Evolutionary conservation across 2,113 vertebrate species (phyloP), one percentile per base, ranked within the genome.

Genomic region (Paradisaea rubra): DNA sequence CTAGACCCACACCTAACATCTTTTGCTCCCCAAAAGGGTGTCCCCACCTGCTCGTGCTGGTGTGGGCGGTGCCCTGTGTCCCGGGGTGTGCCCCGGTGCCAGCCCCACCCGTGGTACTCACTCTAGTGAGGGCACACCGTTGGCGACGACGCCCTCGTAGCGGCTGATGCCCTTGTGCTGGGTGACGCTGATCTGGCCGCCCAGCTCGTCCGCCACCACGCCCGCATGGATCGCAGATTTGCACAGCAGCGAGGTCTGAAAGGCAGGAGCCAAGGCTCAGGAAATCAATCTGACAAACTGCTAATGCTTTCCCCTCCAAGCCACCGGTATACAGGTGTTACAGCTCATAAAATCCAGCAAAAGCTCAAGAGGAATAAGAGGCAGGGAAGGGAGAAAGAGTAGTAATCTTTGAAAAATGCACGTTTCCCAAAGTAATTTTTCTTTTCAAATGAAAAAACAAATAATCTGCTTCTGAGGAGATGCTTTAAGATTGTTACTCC

Each of bases 141-240:
- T 99, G 93, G 98, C 98, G 2, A 97, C 63, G 19, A 86, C 84
- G 2, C 98, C 98, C 86, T 98, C 71, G 49, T 99, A 99, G 49
- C 84, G 98, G 92, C 98, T 98, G 86, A 97, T 93, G 69, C 98
- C 98, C 89, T 98, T 98, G 66, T 95, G 95, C 78, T 97, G 96
- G 54, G 98, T 97, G 89, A 99, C 96, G 3, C 92, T 97, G 94
- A 99, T 98, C 89, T 95, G 98, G 6, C 99, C 99, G 1, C 99
- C 99, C 80, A 98, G 93, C 96, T 98, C 98, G 5, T 99, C 98
- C 2, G 98, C 88, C 53, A 99, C 97, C 35, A 98, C 68, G 56
- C 99, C 99, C 0, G 98, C 98, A 0, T 99, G 99, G 76, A 99
- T 97, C 4, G 98, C 99, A 1, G 99, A 96, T 95, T 98, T 99